A percentile compares a stretch with the other conserved stretches of the same genome.
phyloP scores from a whole-genome alignment of 2,797 vertebrate genomes.

The Pangasius larnaudii region DNA sequence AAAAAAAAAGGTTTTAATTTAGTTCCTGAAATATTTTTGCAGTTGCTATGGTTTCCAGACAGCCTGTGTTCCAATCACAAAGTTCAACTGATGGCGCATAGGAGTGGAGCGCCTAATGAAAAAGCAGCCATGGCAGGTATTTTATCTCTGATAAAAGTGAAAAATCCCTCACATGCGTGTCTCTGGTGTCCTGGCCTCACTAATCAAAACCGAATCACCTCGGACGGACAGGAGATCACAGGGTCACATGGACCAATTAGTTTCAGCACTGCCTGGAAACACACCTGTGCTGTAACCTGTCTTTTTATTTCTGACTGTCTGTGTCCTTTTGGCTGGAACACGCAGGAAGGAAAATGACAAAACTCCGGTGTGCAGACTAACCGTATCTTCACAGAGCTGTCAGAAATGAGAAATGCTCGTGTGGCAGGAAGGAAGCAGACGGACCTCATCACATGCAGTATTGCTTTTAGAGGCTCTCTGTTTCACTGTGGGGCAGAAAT shows the following conservation, averaged over 20 bases:
- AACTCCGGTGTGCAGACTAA: conserved; percentile 28
- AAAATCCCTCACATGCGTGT: conserved; percentile 41
- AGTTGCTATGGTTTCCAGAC: conserved; percentile 78
- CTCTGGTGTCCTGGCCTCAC: conserved; percentile 42
- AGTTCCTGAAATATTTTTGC: conserved; percentile 64
- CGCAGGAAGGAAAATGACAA: conserved; percentile 29
- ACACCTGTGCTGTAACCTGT: conserved; percentile 11
- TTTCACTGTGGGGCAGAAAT: not conserved
- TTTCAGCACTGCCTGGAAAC: conserved; percentile 45
- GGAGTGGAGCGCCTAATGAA: conserved; percentile 71
- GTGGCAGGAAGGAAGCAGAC: not conserved
- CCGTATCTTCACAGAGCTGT: conserved; percentile 46
- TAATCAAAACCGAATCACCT: conserved; percentile 61
- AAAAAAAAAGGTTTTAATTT: conserved; percentile 60
- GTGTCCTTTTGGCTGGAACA: conserved; percentile 35
- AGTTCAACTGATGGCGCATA: conserved; percentile 67
- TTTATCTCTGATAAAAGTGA: conserved; percentile 61
- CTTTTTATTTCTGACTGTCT: conserved; percentile 29
- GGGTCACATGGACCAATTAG: conserved; percentile 52
- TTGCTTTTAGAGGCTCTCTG: conserved; percentile 11
- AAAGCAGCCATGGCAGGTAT: conserved; percentile 64
- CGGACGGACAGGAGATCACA: conserved; percentile 44
- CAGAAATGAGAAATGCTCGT: conserved; percentile 44
- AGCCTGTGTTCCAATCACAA: conserved; percentile 67
- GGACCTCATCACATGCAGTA: not conserved